Conservation (phyloP, 1,140 invertebrate species). For the Diorhabda sublineata region DNA sequence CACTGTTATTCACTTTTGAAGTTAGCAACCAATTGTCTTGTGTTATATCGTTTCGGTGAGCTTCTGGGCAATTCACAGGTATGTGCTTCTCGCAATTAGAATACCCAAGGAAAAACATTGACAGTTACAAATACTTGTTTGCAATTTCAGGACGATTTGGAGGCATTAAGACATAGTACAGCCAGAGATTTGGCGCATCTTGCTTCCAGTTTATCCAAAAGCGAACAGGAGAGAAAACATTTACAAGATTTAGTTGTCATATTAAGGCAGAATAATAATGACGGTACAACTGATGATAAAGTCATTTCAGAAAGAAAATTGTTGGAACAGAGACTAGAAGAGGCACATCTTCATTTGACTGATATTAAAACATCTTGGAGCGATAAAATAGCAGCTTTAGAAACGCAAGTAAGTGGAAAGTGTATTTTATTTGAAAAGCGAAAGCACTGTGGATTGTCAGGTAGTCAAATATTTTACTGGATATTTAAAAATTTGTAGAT, state of each 20-base stretch:
- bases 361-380: slow-evolving; percentile 89
- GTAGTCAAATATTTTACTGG: no score
- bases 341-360: slow-evolving; percentile 76
- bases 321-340: slow-evolving; percentile 72
- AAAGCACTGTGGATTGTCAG: no score
- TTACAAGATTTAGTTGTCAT: slow-evolving; percentile 63
- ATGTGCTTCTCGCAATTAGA: slow-evolving; percentile 33
- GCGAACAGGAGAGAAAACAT: slow-evolving; percentile 61
- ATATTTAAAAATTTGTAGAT: no score
- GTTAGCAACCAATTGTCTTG: neutral
- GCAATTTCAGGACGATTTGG: slow-evolving; percentile 61
- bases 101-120: neutral
- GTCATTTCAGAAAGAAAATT: slow-evolving; percentile 58
- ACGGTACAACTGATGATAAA: slow-evolving; percentile 57
- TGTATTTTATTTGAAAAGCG: no score
- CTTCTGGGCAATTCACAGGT: slow-evolving; percentile 35
- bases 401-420: slow-evolving; percentile 65
- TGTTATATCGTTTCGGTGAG: slow-evolving; percentile 25
- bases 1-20: neutral
- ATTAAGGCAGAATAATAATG: slow-evolving; percentile 55
- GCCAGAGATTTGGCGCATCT: slow-evolving; percentile 58
- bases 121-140: neutral
- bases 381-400: slow-evolving; percentile 77
- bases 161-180: slow-evolving; percentile 60
- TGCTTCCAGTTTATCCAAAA: slow-evolving; percentile 56